phyloP scores from a whole-genome alignment of 2,888 invertebrate species.

The Microctonus aethiopoides region DNA sequence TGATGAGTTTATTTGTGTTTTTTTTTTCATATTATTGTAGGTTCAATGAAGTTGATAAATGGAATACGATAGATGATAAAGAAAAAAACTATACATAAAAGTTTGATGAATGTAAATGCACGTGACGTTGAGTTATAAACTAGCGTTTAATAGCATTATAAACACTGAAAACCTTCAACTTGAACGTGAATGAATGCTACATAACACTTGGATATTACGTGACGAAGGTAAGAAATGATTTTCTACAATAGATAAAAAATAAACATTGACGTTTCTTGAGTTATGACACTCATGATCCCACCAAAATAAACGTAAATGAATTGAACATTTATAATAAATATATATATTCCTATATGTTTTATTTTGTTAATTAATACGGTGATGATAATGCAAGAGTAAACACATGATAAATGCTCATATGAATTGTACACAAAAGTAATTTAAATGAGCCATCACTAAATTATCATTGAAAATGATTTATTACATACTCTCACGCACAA shows the following conservation, averaged over 20 bases:
- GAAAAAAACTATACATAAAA: not conserved
- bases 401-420: no score
- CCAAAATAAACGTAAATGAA: no score
- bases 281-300: not conserved
- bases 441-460: not conserved
- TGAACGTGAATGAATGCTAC: conserved; percentile 39
- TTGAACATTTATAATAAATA: no score
- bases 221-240: not conserved
- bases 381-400: not conserved
- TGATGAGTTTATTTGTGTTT: no score
- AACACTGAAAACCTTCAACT: conserved; percentile 44
- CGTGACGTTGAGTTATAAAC: conserved; percentile 8
- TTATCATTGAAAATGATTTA: not conserved
- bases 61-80: not conserved
- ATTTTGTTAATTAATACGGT: no score
- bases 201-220: conserved; percentile 24
- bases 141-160: conserved; percentile 13
- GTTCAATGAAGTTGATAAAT: no score
- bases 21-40: no score
- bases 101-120: not conserved
- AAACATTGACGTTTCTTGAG: not conserved
- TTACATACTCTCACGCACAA: not conserved
- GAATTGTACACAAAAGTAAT: not conserved
- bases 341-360: not conserved
- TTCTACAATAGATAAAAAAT: not conserved